A percentile compares a stretch with the other conserved stretches of the same genome.
Evolutionary conservation across 2,888 invertebrate genomes (phyloP).

Genomic region (Rhimphoctona megacephalus): DNA sequence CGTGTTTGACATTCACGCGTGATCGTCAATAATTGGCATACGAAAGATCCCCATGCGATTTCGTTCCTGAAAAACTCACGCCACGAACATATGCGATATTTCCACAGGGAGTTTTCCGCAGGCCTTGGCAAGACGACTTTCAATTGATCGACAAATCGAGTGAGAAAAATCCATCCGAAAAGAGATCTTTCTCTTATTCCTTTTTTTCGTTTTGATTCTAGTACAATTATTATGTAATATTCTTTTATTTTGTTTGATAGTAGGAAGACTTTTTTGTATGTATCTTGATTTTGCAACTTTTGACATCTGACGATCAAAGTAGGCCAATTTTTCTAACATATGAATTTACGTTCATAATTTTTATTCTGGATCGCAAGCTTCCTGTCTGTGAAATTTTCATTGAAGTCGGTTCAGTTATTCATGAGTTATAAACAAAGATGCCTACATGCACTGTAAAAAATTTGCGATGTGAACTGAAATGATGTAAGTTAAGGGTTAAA

Average conservation of each 20-base stretch:
- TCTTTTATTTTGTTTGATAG: neutral
- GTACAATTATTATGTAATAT: neutral
- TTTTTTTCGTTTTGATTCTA: constrained; percentile 1
- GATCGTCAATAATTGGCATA: constrained; percentile 15
- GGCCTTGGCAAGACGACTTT: constrained; percentile 44
- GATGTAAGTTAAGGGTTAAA: too few species aligned
- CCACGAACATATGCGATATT: constrained; percentile 9
- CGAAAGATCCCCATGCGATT: constrained; percentile 24
- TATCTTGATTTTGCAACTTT: neutral
- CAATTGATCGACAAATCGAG: constrained; percentile 59
- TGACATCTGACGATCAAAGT: neutral
- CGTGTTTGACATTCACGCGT: constrained; percentile 14
- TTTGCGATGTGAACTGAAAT: too few species aligned
- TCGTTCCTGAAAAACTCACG: constrained; percentile 48
- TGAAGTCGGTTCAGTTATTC: too few species aligned
- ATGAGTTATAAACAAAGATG: too few species aligned
- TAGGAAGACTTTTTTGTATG: neutral
- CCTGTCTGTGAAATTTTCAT: neutral
- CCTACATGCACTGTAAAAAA: too few species aligned
- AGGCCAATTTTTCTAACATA: neutral
- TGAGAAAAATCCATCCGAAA: constrained; percentile 49
- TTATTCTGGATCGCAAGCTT: neutral
- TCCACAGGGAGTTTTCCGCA: constrained; percentile 51
- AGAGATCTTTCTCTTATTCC: constrained; percentile 24
- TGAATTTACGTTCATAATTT: neutral